phyloP scores from a whole-genome alignment of 2,888 invertebrate genomes.

The Leptopilina syphax region DNA sequence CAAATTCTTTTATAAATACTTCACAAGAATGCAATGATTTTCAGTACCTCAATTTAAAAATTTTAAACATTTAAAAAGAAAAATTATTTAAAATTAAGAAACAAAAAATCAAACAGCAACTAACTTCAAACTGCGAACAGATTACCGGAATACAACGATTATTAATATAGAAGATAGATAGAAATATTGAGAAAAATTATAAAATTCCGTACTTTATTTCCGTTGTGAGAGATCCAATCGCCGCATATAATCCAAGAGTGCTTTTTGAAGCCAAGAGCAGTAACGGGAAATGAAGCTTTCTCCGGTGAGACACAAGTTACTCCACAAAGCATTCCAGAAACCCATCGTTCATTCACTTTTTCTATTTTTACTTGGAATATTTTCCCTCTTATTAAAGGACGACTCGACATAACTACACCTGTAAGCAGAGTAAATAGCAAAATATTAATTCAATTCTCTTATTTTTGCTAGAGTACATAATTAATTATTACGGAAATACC shows the following conservation, averaged over 20 bases:
- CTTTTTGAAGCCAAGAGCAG: constrained; percentile 87
- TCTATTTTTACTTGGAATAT: constrained; percentile 82
- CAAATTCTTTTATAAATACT: too few species aligned
- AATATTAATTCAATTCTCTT: too few species aligned
- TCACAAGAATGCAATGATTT: too few species aligned
- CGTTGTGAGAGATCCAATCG: constrained; percentile 90
- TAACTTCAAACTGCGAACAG: too few species aligned
- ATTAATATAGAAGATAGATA: too few species aligned
- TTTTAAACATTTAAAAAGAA: too few species aligned
- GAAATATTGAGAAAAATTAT: too few species aligned
- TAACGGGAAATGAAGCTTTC: constrained; percentile 82
- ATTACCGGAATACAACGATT: too few species aligned
- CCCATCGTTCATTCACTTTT: constrained; percentile 85
- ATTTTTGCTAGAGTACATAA: too few species aligned
- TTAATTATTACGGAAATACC: constrained; percentile 77
- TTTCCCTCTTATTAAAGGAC: constrained; percentile 72
- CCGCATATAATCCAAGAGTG: constrained; percentile 90
- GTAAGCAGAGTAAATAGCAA: constrained; percentile 53
- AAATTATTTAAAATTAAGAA: too few species aligned
- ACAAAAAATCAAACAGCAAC: too few species aligned
- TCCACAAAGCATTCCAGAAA: constrained; percentile 87
- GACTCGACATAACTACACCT: constrained; percentile 78
- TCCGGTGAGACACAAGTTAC: constrained; percentile 87
- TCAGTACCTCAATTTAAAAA: too few species aligned
- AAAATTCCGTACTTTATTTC: constrained; percentile 82